Evolutionary conservation across 2,797 vertebrate genomes (phyloP).

Genomic region (Scolopax rusticola): DNA sequence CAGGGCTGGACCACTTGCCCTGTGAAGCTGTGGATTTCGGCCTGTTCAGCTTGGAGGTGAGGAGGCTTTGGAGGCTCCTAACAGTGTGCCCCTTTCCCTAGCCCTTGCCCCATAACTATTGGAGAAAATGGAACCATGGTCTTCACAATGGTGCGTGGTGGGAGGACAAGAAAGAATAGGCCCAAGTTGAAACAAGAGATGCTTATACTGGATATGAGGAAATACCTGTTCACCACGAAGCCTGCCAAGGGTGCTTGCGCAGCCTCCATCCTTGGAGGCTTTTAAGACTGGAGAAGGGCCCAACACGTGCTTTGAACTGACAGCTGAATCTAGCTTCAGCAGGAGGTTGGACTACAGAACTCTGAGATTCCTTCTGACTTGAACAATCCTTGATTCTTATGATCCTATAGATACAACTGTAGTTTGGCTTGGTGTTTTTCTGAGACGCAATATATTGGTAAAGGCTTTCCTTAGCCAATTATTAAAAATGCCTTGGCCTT

Average conservation of each 20-base stretch:
- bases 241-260: neutral
- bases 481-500: neutral
- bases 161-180: neutral
- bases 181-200: neutral
- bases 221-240: neutral
- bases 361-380: neutral
- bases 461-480: neutral
- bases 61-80: neutral
- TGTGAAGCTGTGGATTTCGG: neutral
- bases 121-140: neutral
- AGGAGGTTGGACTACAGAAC: neutral
- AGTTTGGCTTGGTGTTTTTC: neutral
- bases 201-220: neutral
- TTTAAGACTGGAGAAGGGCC: neutral
- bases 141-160: neutral
- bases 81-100: neutral
- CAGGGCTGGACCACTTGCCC: neutral
- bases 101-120: rapidly evolving
- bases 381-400: neutral
- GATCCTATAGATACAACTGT: neutral
- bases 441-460: neutral
- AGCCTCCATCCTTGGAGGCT: neutral
- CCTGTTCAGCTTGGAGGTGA: neutral
- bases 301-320: neutral
- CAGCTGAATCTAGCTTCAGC: neutral